These are phyloP conservation scores for Nymphalis io DNA, from an alignment of 1,140 invertebrate species.

Conservation along the genomic window DNA sequence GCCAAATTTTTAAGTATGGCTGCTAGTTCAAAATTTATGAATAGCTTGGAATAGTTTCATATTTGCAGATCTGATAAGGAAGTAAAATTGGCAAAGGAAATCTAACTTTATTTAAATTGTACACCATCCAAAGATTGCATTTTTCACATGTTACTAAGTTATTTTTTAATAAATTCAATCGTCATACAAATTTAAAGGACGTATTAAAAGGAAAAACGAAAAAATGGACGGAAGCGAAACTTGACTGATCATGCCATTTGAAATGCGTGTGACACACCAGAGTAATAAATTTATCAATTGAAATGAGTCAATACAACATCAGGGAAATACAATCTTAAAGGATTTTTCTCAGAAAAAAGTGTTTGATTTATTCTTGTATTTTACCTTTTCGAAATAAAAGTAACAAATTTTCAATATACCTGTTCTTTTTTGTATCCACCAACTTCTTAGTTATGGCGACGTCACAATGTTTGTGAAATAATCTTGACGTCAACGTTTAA, in stretches of 20 bases:
- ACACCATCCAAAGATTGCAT: background rate
- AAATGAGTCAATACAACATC: slow-evolving; percentile 34
- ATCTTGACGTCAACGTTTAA: background rate
- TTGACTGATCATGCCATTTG: slow-evolving; percentile 38
- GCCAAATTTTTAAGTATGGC: no score
- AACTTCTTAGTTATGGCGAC: background rate
- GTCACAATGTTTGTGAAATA: background rate
- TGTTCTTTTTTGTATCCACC: background rate
- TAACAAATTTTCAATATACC: background rate
- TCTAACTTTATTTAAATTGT: background rate
- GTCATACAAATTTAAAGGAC: background rate
- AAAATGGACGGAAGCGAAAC: slow-evolving; percentile 32
- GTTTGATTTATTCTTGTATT: background rate
- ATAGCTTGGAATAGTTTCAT: background rate
- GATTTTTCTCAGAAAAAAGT: slow-evolving; percentile 2
- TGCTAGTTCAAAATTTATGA: background rate
- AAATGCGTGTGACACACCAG: slow-evolving; percentile 24
- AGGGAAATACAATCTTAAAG: slow-evolving; percentile 13
- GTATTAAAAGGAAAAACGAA: slow-evolving; percentile 3
- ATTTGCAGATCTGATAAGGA: slow-evolving; percentile 7
- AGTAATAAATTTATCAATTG: slow-evolving; percentile 22
- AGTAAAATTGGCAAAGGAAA: slow-evolving; percentile 19
- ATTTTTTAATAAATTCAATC: no score
- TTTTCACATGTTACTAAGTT: no score
- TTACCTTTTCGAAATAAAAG: background rate